Base-by-base conservation (phyloP, 2,888 invertebrate species). In the Panzeria rudis region DNA sequence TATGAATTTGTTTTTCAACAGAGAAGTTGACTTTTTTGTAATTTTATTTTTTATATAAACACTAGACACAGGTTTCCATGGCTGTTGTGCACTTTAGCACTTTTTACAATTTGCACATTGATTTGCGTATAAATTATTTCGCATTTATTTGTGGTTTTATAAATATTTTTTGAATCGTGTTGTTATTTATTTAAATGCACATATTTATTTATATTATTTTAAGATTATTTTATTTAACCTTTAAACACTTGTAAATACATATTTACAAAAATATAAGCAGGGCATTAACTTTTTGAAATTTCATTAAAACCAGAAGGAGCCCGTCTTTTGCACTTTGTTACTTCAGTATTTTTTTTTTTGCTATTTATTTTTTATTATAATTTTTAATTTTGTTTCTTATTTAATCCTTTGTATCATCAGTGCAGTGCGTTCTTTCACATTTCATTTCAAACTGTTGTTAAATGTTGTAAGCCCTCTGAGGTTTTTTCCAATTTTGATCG, bases 401-500 rank as follows among this genome's bases (percentile, higher is more conserved):
- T 59, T 13, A 11, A 77, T 77, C 68, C 66, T 68, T 76, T 64
- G 20, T 32, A 11, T 41, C n/a, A 35, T 8, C 38, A 29, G 5
- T 29, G 3, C 29, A 5, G 20, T 23, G 20, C 71, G 56, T 72
- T 32, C n/a, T 56, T 32, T 71, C 23, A 52, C 61, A 44, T 32
- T 78, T 62, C 0, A 59, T 25, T 61, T 41, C 20, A 52, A 23
- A 44, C 41, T 13, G 41, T 71, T 44, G 3, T 52, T 32, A 8
- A 41, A 35, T 17, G 81, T 72, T 84, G 62, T 81, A 29, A 38
- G 47, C 56, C 52, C 73, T 52, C 78, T 75, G 78, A 68, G 32
- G 69, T 71, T 73, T 52, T 6, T 44, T 82, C 23, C 50, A 59
- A 64, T 59, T 85, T 82, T 75, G 50, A 73, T 73, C 54, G n/a